Evolutionary conservation across 2,888 invertebrate genomes (phyloP), one percentile per base, ranked within the genome.

Genomic region (Hyles lineata): DNA sequence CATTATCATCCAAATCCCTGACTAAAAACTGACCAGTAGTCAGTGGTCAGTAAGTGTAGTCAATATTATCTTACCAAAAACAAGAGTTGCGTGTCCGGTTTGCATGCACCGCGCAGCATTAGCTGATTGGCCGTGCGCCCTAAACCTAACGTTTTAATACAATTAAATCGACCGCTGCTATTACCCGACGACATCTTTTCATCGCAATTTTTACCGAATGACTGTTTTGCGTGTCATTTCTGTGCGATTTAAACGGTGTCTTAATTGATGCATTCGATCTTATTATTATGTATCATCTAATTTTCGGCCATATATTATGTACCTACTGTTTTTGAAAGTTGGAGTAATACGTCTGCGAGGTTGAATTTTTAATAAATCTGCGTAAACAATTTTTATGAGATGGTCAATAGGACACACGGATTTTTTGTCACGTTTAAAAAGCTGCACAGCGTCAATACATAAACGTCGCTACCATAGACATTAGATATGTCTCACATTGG

Each of bases 71-170:
- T 87, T 90, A 90, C 90, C 90, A 89, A 88, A 90, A 90, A 90
- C 25, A 81, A 83, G 82, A 85, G 87, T 93, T 89, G 93, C 94
- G 94, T 94, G 94, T 79, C 78, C 74, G 73, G 89, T 88, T 91
- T 89, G 93, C 94, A 92, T 92, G 93, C 90, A 87, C 87, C 78
- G 83, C 79, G 78, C 86, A 81, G 83, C 94, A 94, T 94, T 94
- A 94, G 93, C 87, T 93, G 93, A 94, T 94, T 94, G 92, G 87
- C 83, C 89, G 89, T 90, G 87, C 91, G 89, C 88, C 78, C 76
- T 86, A 89, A 82, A 88, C 90, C 89, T 90, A 91, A 90, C 92
- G 91, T 92, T 94, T 94, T 94, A 94, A 94, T 94, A 92, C 93
- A 93, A 93, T 94, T 94, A 94, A 92, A 92, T 92, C 87, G 89